Conservation (phyloP, 2,797 vertebrate species). For the Clarias fuscus region DNA sequence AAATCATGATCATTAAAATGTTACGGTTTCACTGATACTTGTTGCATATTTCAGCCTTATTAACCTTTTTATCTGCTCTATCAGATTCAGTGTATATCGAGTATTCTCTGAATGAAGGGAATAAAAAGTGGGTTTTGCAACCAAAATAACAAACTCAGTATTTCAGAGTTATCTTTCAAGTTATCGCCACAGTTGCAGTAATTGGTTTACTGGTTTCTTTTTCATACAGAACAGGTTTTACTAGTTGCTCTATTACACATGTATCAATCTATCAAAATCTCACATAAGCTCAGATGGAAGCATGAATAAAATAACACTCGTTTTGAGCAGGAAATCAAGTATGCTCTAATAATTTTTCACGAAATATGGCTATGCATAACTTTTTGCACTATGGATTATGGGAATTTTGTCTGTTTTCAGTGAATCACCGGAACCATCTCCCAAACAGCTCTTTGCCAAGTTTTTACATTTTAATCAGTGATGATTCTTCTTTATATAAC, state of each 20-base stretch:
- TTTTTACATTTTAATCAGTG: not conserved
- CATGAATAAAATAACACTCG: not conserved
- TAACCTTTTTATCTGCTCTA: not conserved
- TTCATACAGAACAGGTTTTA: not conserved
- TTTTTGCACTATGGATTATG: not conserved
- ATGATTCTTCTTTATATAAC: not conserved
- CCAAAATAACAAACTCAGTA: not conserved
- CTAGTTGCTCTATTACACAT: not conserved
- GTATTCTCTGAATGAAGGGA: not conserved
- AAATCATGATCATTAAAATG: slow-evolving; percentile 20
- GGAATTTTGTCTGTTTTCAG: not conserved
- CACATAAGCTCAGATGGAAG: not conserved
- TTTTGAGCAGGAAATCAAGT: not conserved
- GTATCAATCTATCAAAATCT: not conserved
- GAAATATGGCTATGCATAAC: not conserved
- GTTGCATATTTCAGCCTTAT: not conserved
- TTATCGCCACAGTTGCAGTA: not conserved
- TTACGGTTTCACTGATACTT: not conserved
- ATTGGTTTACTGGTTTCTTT: not conserved
- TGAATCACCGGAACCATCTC: not conserved
- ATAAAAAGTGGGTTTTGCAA: not conserved
- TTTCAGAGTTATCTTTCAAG: not conserved
- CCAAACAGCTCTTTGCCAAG: not conserved
- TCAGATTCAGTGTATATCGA: not conserved
- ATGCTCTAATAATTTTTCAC: not conserved